Evolutionary conservation across 2,113 vertebrate species (phyloP).

Genomic region (Triplophysa siluroides): DNA sequence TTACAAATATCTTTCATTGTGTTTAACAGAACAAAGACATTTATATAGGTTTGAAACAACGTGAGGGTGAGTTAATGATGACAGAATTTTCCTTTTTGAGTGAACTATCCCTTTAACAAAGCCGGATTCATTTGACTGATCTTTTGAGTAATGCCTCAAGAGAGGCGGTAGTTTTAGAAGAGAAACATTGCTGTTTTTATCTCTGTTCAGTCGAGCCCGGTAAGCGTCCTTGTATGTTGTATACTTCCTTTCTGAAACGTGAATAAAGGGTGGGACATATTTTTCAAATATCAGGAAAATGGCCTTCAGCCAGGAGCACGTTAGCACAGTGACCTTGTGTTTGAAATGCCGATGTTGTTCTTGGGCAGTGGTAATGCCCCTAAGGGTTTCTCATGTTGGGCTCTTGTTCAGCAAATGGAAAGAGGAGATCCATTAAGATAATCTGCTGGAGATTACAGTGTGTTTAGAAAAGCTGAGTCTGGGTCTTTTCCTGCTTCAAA

Average conservation of each 20-base stretch:
- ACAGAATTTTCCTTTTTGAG: too few relatives aligned
- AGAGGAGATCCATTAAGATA: slow-evolving; percentile 50
- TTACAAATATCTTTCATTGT: too few relatives aligned
- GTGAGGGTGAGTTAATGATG: too few relatives aligned
- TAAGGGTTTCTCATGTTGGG: background rate
- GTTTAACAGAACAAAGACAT: too few relatives aligned
- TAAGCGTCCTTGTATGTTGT: background rate
- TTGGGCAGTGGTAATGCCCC: slow-evolving; percentile 27
- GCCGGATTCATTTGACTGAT: background rate
- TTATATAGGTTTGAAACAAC: too few relatives aligned
- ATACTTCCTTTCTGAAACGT: background rate
- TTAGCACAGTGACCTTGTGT: slow-evolving; percentile 24
- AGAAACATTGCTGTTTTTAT: background rate
- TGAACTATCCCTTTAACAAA: background rate
- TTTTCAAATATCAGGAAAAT: slow-evolving; percentile 8
- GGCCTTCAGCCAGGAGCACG: slow-evolving; percentile 12
- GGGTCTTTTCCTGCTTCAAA: slow-evolving; percentile 52
- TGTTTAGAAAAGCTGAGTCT: slow-evolving; percentile 50
- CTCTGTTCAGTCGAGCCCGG: background rate
- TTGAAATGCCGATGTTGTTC: slow-evolving; percentile 34
- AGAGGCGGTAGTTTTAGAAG: too few relatives aligned
- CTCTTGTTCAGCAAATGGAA: slow-evolving; percentile 42
- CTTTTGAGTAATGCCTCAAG: background rate
- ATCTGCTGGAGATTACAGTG: slow-evolving; percentile 48
- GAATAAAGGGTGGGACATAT: slow-evolving; percentile 8